Conservation (phyloP, 2,113 vertebrate genomes). For the Archilochus colubris region DNA sequence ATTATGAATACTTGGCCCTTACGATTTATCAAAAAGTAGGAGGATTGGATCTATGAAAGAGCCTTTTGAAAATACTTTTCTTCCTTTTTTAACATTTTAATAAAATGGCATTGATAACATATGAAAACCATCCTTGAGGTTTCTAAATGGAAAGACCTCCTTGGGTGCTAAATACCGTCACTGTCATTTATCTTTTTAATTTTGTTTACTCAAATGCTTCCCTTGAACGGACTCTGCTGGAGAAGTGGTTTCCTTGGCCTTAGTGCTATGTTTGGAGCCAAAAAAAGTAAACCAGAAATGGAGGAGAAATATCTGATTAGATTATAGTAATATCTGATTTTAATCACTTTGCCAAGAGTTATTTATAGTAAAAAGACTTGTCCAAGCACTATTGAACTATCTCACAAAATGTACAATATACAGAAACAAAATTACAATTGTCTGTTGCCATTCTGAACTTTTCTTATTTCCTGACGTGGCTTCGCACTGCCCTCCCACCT, state of each 20-base stretch:
- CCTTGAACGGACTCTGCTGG: neutral
- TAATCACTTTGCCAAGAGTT: neutral
- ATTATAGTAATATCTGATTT: neutral
- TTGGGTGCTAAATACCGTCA: neutral
- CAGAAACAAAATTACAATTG: neutral
- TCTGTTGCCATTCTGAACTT: neutral
- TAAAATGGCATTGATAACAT: neutral
- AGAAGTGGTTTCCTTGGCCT: neutral
- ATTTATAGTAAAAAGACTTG: neutral
- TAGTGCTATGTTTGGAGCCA: neutral
- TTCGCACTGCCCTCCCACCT: neutral
- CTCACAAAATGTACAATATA: neutral
- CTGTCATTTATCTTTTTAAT: neutral
- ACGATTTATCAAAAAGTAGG: neutral
- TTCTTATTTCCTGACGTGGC: neutral
- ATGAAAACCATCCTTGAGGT: neutral
- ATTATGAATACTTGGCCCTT: neutral
- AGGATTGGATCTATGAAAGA: neutral
- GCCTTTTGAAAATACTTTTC: neutral
- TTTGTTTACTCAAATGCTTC: constrained; percentile 17
- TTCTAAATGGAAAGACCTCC: neutral
- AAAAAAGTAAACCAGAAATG: neutral
- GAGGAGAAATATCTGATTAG: neutral
- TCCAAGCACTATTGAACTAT: neutral
- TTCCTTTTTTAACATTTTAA: neutral